phyloP scores from a whole-genome alignment of 2,797 vertebrate genomes.

The Myotis daubentonii region DNA sequence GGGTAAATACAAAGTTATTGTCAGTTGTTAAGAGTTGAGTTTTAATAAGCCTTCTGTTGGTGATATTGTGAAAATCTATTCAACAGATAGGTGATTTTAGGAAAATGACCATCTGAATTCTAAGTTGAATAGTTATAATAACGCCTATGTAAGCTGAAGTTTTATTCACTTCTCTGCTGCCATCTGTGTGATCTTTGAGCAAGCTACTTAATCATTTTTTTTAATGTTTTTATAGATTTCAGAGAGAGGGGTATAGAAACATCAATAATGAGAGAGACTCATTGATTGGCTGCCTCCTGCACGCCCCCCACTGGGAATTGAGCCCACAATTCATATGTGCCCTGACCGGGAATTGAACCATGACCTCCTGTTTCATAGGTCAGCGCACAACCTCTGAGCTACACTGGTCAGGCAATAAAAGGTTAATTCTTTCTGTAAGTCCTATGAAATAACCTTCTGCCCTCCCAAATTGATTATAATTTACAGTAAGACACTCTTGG shows the following conservation, averaged over 20 bases:
- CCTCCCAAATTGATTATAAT: neutral
- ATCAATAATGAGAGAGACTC: no score
- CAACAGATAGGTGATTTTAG: neutral
- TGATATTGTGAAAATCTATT: constrained; percentile 36
- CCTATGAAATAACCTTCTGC: neutral
- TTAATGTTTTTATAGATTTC: neutral
- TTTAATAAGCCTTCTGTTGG: constrained; percentile 37
- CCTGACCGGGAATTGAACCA: no score
- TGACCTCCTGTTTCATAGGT: no score
- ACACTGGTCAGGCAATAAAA: neutral
- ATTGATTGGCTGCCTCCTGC: no score
- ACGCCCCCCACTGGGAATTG: no score
- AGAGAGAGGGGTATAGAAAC: no score
- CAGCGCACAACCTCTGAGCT: no score
- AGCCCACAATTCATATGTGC: no score
- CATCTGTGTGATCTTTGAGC: constrained; percentile 31
- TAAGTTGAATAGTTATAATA: neutral
- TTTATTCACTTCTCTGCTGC: constrained; percentile 39
- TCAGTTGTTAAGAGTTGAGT: constrained; percentile 12
- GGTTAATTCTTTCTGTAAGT: constrained; percentile 8
- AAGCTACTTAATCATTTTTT: constrained; percentile 29
- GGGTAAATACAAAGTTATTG: constrained; percentile 87
- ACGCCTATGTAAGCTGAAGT: neutral
- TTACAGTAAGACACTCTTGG: neutral
- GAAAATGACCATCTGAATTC: constrained; percentile 37